Conservation (phyloP, 2,888 invertebrate genomes). For the Actias luna region DNA sequence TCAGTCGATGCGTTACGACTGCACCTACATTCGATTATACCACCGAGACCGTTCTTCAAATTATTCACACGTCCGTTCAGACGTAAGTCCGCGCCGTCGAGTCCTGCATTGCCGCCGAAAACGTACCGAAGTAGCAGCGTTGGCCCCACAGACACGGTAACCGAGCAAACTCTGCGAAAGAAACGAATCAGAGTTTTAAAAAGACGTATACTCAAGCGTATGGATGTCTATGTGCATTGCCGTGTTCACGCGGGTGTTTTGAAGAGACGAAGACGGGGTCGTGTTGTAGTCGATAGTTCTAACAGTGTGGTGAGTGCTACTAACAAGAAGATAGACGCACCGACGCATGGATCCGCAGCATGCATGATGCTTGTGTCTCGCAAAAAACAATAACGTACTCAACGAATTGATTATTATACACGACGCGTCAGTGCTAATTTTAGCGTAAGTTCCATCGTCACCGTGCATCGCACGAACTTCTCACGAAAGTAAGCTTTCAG, state of each 20-base stretch:
- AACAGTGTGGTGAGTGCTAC: conserved; percentile 79
- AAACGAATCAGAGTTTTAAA: conserved; percentile 61
- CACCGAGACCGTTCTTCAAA: conserved; percentile 83
- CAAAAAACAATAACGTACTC: conserved; percentile 38
- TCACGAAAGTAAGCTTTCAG: conserved; percentile 67
- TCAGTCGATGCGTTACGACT: conserved; percentile 77
- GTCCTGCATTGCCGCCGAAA: conserved; percentile 83
- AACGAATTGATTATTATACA: conserved; percentile 29
- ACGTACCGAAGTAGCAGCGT: conserved; percentile 76
- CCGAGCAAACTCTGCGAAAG: conserved; percentile 56
- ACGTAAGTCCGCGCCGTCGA: conserved; percentile 85
- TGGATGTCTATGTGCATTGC: conserved; percentile 76
- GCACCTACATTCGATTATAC: conserved; percentile 80
- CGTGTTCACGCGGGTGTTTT: conserved; percentile 56
- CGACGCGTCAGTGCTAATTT: conserved; percentile 53
- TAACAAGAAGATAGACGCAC: conserved; percentile 49
- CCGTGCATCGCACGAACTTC: conserved; percentile 71
- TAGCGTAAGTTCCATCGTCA: conserved; percentile 52
- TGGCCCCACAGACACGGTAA: conserved; percentile 75
- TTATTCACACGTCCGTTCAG: conserved; percentile 85
- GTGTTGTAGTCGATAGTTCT: conserved; percentile 56
- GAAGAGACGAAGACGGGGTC: conserved; percentile 55
- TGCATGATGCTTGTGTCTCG: conserved; percentile 54
- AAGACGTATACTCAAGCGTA: conserved; percentile 67
- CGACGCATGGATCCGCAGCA: conserved; percentile 56